Conservation (phyloP, 2,888 invertebrate species). For the Machimus atricapillus region DNA sequence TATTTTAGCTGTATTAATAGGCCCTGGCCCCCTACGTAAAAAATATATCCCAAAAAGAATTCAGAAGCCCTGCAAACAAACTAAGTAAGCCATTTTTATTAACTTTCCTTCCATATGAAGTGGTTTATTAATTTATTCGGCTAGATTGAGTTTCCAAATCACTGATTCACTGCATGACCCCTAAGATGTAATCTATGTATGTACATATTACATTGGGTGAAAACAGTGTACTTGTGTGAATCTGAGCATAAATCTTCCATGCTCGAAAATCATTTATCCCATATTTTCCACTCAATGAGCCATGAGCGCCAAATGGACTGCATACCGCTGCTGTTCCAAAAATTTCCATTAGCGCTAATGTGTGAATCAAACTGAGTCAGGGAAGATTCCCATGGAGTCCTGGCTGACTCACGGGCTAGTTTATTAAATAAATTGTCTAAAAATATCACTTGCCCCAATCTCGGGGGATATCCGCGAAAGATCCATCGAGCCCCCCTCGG, state of each 20-base stretch:
- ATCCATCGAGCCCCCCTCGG: neutral
- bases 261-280: too few relatives aligned
- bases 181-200: too few relatives aligned
- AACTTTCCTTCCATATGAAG: too few relatives aligned
- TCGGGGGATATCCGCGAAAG: neutral
- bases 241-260: neutral
- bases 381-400: neutral
- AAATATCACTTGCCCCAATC: neutral
- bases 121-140: too few relatives aligned
- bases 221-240: neutral
- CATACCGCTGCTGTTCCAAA: neutral
- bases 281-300: neutral
- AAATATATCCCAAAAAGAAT: too few relatives aligned
- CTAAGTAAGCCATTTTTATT: too few relatives aligned
- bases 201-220: neutral
- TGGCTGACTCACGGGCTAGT: neutral
- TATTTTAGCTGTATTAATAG: too few relatives aligned
- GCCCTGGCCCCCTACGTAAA: too few relatives aligned
- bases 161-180: too few relatives aligned
- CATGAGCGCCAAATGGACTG: neutral
- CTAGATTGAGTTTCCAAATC: too few relatives aligned
- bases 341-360: neutral
- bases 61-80: too few relatives aligned
- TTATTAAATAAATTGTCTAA: neutral
- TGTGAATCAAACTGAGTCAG: neutral